A percentile compares a stretch with the other conserved stretches of the same genome.
phyloP scores from a whole-genome alignment of 1,140 invertebrate genomes.

The Pemphigus obesinymphae region DNA sequence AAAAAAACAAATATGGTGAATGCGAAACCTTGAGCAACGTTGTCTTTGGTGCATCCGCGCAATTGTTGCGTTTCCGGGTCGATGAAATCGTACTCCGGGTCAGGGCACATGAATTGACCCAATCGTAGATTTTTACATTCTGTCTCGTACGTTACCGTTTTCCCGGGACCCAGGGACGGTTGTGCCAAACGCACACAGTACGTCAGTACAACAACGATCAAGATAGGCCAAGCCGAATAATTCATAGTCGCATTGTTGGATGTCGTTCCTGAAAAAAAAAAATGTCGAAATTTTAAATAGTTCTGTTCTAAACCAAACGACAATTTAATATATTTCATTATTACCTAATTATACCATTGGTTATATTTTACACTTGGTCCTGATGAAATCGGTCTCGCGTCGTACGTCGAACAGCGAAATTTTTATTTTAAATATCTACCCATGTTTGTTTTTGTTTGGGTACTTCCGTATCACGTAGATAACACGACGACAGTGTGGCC shows the following conservation, averaged over 20 bases:
- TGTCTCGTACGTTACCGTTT: constrained; percentile 38
- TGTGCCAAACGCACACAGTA: neutral
- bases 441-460: too few species aligned
- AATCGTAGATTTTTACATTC: constrained; percentile 69
- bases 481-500: too few species aligned
- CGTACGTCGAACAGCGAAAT: too few species aligned
- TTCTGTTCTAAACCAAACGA: too few species aligned
- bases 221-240: neutral
- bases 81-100: constrained; percentile 70
- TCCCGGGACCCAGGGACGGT: neutral
- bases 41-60: constrained; percentile 71
- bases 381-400: too few species aligned
- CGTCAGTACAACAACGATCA: neutral
- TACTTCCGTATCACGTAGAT: too few species aligned
- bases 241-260: neutral
- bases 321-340: too few species aligned
- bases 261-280: too few species aligned
- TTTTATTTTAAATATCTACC: too few species aligned
- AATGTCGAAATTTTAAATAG: too few species aligned
- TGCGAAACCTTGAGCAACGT: constrained; percentile 68
- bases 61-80: constrained; percentile 87
- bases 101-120: constrained; percentile 81
- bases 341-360: too few species aligned
- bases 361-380: too few species aligned
- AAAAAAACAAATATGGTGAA: neutral